Evolutionary conservation across 2,888 invertebrate species (phyloP).

Genomic region (Leucozona laternaria): DNA sequence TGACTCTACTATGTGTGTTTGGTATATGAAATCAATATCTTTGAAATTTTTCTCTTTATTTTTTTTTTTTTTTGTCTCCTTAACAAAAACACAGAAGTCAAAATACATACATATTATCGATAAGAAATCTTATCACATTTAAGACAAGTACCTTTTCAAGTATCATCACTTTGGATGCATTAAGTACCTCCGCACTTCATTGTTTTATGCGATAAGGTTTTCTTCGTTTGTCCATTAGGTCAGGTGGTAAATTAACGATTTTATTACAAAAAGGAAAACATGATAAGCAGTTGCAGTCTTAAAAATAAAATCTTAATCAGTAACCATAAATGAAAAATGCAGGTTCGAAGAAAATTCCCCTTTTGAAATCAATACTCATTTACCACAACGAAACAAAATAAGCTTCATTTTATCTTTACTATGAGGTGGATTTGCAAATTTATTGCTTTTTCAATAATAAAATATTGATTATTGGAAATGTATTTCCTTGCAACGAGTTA

Average conservation of each 20-base stretch:
- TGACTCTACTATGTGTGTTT: not conserved
- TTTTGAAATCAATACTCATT: not conserved
- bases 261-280: slow-evolving; percentile 12
- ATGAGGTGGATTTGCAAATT: slow-evolving; percentile 33
- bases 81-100: slow-evolving; percentile 18
- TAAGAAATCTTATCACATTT: slow-evolving; percentile 14
- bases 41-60: not conserved
- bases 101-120: not conserved
- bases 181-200: slow-evolving; percentile 12
- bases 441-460: slow-evolving; percentile 26
- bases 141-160: slow-evolving; percentile 17
- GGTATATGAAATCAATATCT: not conserved
- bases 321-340: slow-evolving; percentile 7
- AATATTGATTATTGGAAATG: slow-evolving; percentile 9
- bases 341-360: slow-evolving; percentile 40
- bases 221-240: slow-evolving; percentile 1
- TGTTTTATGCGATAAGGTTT: not conserved
- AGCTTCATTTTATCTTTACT: slow-evolving; percentile 1
- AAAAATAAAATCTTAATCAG: not conserved
- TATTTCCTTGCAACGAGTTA: slow-evolving; percentile 11
- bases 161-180: slow-evolving; percentile 10
- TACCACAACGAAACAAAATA: not conserved
- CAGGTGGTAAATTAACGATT: not conserved
- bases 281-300: slow-evolving; percentile 4
- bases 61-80: slow-evolving; percentile 4